phyloP scores from a whole-genome alignment of 2,888 invertebrate species.

The Epiperipatus broadwayi region DNA sequence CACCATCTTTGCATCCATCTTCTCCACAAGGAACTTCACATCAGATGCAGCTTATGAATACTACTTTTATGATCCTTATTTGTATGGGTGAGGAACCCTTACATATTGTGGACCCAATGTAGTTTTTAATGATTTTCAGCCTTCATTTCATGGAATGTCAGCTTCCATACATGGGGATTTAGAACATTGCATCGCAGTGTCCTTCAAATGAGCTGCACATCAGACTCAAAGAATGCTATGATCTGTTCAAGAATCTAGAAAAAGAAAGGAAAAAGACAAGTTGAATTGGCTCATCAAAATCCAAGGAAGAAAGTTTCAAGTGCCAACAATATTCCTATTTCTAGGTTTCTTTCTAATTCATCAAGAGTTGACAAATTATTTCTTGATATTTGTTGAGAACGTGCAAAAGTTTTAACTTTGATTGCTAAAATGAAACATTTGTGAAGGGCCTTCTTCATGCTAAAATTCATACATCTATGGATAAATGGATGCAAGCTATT shows the following conservation, averaged over 20 bases:
- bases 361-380: slow-evolving; percentile 56
- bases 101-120: slow-evolving; percentile 16
- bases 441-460: slow-evolving; percentile 43
- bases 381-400: slow-evolving; percentile 57
- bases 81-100: slow-evolving; percentile 16
- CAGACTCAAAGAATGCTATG: slow-evolving; percentile 53
- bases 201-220: slow-evolving; percentile 47
- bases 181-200: too few species aligned
- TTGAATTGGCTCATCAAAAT: slow-evolving; percentile 51
- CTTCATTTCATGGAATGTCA: slow-evolving; percentile 17
- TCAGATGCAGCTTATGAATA: slow-evolving; percentile 15
- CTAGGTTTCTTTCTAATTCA: slow-evolving; percentile 53
- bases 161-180: slow-evolving; percentile 18
- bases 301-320: slow-evolving; percentile 58
- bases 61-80: slow-evolving; percentile 15
- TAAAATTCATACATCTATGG: slow-evolving; percentile 47
- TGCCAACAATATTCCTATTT: slow-evolving; percentile 50
- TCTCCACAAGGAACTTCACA: slow-evolving; percentile 9
- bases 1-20: slow-evolving; percentile 11
- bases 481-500: slow-evolving; percentile 50
- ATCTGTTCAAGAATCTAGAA: slow-evolving; percentile 56
- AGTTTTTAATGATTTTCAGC: slow-evolving; percentile 17
- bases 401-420: slow-evolving; percentile 44
- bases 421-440: slow-evolving; percentile 55
- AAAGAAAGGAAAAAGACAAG: slow-evolving; percentile 51